Evolutionary conservation across 2,113 vertebrate genomes (phyloP), one percentile per base, ranked within the genome.

Genomic region (Rhodinocichla rosea): DNA sequence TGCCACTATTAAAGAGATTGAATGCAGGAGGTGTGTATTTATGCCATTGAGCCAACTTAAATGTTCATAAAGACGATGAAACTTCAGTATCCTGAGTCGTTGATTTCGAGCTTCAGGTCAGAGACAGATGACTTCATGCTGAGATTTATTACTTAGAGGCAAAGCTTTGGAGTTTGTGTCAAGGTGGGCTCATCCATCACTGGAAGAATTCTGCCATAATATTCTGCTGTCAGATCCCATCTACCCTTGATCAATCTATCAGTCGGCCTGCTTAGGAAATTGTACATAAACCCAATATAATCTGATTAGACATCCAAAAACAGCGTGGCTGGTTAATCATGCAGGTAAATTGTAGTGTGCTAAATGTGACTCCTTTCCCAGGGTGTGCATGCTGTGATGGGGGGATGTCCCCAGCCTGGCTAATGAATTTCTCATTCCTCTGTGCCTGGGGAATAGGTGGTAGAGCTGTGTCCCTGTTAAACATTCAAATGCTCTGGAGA

Each of bases 41-140:
- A 85, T 92, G 87, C 81, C 83, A 90, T 67, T 80, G 82, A 97
- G 89, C 78, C 92, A 69, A 96, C 91, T 89, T 90, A 89, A 88
- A 95, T 83, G 89, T 90, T 94, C 88, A 94, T 90, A 95, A 96
- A 95, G 92, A 95, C 75, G 71, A 95, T 59, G 85, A 87, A 95
- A 88, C 87, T 95, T 95, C 91, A 92, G 95, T 87, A 96, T 70
- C 75, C 60, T 26, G 63, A 83, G 92, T 92, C 76, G 86, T 59
- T 89, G 78, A 94, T 96, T 97, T 94, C 17, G 1, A 97, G 95
- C 93, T 95, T 97, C 90, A 93, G 97, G 97, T 97, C 96, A 96
- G 96, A 97, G 97, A 98, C 88, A 91, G 97, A 97, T 95, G 94
- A 83, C 94, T 96, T 96, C 87, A 70, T 47, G 93, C 95, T 86